Evolutionary conservation across 2,797 vertebrate species (phyloP).

Genomic region (Hylomyscus alleni): DNA sequence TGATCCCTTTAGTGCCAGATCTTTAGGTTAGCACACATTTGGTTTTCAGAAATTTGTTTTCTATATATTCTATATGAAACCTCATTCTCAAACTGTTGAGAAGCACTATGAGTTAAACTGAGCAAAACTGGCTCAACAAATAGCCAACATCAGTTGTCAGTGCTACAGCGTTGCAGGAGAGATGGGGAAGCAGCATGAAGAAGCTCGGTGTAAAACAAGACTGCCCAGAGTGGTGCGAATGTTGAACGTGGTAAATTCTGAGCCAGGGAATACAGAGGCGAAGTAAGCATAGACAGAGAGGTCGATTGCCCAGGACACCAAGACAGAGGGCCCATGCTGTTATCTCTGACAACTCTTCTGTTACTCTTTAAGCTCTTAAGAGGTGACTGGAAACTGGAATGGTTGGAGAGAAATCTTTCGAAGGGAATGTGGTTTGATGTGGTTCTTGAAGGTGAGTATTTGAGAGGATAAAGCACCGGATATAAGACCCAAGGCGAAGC

Average conservation of each 20-base stretch:
- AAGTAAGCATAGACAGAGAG: neutral
- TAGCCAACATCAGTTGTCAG: neutral
- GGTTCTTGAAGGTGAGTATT: neutral
- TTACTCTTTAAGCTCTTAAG: neutral
- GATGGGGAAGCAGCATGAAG: neutral
- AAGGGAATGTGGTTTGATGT: neutral
- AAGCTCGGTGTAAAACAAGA: neutral
- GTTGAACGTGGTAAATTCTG: neutral
- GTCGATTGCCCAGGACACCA: too few relatives aligned
- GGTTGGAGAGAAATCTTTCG: neutral
- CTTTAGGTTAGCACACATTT: neutral
- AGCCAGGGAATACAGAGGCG: neutral
- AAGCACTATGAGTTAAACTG: slow-evolving; percentile 16
- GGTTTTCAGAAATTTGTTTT: slow-evolving; percentile 34
- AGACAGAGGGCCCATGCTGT: neutral
- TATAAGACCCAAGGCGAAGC: neutral
- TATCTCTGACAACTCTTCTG: neutral
- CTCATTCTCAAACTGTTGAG: neutral
- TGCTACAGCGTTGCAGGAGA: neutral
- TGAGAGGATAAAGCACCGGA: neutral
- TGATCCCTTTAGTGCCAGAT: neutral
- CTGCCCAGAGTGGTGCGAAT: neutral
- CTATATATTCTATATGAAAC: neutral
- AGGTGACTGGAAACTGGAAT: slow-evolving; percentile 1
- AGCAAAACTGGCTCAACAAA: neutral